Base-by-base conservation (phyloP, 2,113 vertebrate genomes). In the Cyprinodon tularosa region DNA sequence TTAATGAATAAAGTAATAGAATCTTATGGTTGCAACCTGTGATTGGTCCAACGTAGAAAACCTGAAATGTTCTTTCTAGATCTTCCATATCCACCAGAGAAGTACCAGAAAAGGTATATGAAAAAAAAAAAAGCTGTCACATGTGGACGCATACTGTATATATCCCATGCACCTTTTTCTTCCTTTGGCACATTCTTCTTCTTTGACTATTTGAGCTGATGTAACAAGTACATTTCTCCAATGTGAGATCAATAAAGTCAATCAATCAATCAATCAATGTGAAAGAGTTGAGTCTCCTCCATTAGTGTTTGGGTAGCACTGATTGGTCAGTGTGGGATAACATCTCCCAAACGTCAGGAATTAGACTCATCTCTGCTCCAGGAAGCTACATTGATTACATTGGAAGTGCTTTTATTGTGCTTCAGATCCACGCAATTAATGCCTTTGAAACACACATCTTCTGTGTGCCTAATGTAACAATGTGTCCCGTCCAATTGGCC, bases 401-500 rank as follows among this genome's bases (percentile, higher is more conserved):
- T 66, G 29, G 5, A 76, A 22, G 9, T 0, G 66, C 6, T 63
- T 62, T 37, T 12, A 20, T 77, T 3, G 8, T 3, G 7, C 2
- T 4, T 77, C 38, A n/a, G 36, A 71, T 45, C 4, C 9, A 48
- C 29, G n/a, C 0, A 4, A 60, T 53, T 44, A 39, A 29, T 4
- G 1, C 22, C 59, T 36, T 60, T 71, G 48, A 74, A 53, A 72
- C 36, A 3, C 65, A 60, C 50, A n/a, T 62, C 53, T 59, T 71
- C 22, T 77, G 36, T 64, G 60, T 53, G 20, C 38, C 22, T 48
- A 63, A n/a, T 69, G 37, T 72, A 61, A 70, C 50, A 66, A 84
- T 42, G 70, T 48, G n/a, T 72, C 9, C 73, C 62, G 74, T 40
- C 81, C 78, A 70, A 20, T 71, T 72, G 73, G 61, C 70, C 57